Base-by-base conservation (phyloP, 2,888 invertebrate genomes). In the Pachycephus smyrnensis region DNA sequence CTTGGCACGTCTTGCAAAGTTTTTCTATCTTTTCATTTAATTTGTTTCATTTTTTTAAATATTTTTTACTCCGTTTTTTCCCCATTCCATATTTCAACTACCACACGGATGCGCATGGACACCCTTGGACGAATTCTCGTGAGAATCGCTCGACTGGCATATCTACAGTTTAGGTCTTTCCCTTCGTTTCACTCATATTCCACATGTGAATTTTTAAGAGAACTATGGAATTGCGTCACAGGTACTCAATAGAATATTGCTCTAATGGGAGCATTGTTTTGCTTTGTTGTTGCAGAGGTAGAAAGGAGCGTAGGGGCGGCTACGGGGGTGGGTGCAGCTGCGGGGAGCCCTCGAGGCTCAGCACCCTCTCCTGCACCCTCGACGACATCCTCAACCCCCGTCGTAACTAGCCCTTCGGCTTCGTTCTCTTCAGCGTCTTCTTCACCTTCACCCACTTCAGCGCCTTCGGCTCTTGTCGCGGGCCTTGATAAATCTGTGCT, bases 401-500 rank as follows among this genome's bases (percentile, higher is more conserved):
- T 84, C 90, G 93, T 92, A 90, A 92, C 89, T 90, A 89, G 86
- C 83, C 86, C 87, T 91, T 92, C 85, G 76, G 84, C 82, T 84
- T 92, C 92, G 71, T 80, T 81, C 75, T 80, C 86, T 73, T 84
- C 88, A 77, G 76, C 85, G 33, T 85, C 87, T 73, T 80, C 84
- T 74, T 84, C 87, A 73, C 78, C 85, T 78, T 84, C 87, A 89
- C 90, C 92, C 86, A 92, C 93, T 86, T 85, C 86, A 80, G 92
- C 94, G 82, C 83, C 88, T 75, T 84, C 88, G 68, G 93, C 93
- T 84, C 92, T 95, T 88, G 93, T 95, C 85, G 94, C 95, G 82
- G 94, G 94, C 90, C 94, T 95, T 91, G 96, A 96, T 93, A 95
- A 95, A 93, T 95, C 95, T 86, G 94, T 95, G 86, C 92, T 95